A percentile compares a stretch with the other conserved stretches of the same genome.
phyloP scores from a whole-genome alignment of 2,797 vertebrate genomes.

The Catharus ustulatus region DNA sequence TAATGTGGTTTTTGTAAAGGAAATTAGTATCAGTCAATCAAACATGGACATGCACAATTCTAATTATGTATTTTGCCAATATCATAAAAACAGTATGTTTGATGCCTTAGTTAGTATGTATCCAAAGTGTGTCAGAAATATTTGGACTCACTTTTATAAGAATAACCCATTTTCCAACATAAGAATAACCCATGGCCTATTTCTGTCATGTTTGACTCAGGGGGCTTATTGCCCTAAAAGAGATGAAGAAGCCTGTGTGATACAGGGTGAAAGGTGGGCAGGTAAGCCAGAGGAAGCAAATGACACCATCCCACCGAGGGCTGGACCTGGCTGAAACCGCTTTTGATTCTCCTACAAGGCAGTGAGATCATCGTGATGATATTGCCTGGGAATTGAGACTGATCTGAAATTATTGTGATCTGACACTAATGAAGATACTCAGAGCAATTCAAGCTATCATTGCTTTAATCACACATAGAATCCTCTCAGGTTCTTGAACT shows the following conservation, averaged over 20 bases:
- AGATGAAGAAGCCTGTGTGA: not conserved
- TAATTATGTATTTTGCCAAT: not conserved
- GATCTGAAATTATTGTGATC: not conserved
- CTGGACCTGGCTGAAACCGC: not conserved
- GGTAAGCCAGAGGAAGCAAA: not conserved
- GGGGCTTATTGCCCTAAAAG: not conserved
- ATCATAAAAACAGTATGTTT: not conserved
- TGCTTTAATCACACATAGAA: not conserved
- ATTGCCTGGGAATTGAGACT: not conserved
- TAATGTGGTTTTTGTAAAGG: conserved; percentile 20
- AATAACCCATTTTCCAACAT: not conserved
- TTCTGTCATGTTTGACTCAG: not conserved
- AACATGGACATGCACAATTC: not conserved
- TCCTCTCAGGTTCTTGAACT: not conserved
- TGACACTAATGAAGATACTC: not conserved
- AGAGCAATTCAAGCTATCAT: not conserved
- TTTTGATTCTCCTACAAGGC: not conserved
- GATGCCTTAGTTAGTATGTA: not conserved
- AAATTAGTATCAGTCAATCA: conserved; percentile 38
- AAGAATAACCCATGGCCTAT: not conserved
- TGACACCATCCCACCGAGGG: no score
- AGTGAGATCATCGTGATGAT: not conserved
- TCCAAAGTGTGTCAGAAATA: not conserved
- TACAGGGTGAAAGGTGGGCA: not conserved
- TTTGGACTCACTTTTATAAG: not conserved